These are phyloP conservation scores for Drosophila simulans DNA, from an alignment of 1,140 invertebrate species.

Conservation along the genomic window DNA sequence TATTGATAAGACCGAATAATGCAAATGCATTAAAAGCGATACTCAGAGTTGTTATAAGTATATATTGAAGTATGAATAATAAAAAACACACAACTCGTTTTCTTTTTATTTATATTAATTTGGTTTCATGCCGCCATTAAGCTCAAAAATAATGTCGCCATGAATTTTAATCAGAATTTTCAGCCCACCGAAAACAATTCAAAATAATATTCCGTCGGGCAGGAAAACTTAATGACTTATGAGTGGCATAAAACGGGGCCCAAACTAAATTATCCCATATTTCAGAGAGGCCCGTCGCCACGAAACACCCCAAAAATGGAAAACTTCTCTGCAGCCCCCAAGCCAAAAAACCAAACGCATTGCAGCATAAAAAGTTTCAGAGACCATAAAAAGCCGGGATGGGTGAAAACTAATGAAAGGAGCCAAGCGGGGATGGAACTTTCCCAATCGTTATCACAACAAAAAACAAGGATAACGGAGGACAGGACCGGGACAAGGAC, in stretches of 20 bases:
- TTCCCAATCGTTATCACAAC: slow-evolving; percentile 24
- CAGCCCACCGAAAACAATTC: slow-evolving; percentile 38
- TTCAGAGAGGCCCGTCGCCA: slow-evolving; percentile 30
- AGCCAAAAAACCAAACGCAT: slow-evolving; percentile 45
- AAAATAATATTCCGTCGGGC: slow-evolving; percentile 34
- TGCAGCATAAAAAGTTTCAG: slow-evolving; percentile 70
- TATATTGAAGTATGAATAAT: too few species aligned
- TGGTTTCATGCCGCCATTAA: slow-evolving; percentile 31
- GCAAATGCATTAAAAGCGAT: background rate
- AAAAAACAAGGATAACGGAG: slow-evolving; percentile 34
- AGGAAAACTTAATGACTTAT: slow-evolving; percentile 52
- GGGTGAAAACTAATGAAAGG: slow-evolving; percentile 49
- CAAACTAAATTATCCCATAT: slow-evolving; percentile 60
- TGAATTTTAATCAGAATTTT: slow-evolving; percentile 56
- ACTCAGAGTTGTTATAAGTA: too few species aligned
- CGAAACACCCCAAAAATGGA: slow-evolving; percentile 1
- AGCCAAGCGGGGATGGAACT: slow-evolving; percentile 1
- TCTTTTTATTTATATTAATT: background rate
- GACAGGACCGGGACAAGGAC: slow-evolving; percentile 12
- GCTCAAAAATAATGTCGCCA: slow-evolving; percentile 19
- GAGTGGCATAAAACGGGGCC: slow-evolving; percentile 41
- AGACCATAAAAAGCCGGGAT: slow-evolving; percentile 57
- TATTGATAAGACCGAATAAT: background rate
- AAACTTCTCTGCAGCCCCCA: background rate
- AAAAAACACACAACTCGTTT: background rate